These are phyloP conservation scores for Amiota minor DNA, from an alignment of 2,888 invertebrate species.

Conservation along the genomic window DNA sequence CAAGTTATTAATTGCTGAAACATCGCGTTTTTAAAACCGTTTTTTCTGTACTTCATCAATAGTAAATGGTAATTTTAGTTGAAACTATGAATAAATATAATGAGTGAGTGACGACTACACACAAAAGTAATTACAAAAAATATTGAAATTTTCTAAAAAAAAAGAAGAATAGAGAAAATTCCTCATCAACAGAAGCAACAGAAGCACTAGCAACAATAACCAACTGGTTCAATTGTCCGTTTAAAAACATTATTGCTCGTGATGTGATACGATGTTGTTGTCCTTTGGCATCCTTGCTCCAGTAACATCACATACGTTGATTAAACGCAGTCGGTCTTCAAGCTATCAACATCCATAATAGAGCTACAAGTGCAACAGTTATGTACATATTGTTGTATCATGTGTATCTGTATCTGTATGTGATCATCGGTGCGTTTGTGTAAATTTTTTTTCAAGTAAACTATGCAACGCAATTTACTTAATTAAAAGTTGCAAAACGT, in stretches of 20 bases:
- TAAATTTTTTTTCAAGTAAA: slow-evolving; percentile 27
- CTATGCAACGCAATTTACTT: slow-evolving; percentile 47
- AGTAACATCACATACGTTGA: slow-evolving; percentile 1
- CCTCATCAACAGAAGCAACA: slow-evolving; percentile 37
- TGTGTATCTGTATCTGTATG: background rate
- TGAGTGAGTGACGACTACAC: background rate
- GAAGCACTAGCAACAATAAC: slow-evolving; percentile 30
- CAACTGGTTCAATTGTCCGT: slow-evolving; percentile 9
- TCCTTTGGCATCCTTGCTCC: slow-evolving; percentile 1
- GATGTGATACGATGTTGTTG: background rate
- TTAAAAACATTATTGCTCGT: background rate
- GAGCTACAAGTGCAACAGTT: background rate
- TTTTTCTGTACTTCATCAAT: too few relatives aligned
- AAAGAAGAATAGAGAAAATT: slow-evolving; percentile 11
- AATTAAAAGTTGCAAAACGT: slow-evolving; percentile 43
- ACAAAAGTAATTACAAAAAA: background rate
- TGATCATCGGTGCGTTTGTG: background rate
- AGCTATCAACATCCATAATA: background rate
- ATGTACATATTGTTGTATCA: background rate
- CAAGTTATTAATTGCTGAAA: too few relatives aligned
- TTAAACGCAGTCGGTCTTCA: slow-evolving; percentile 4
- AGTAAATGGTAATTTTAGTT: slow-evolving; percentile 34
- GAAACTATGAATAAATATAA: slow-evolving; percentile 47
- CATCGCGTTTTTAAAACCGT: too few relatives aligned
- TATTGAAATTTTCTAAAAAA: slow-evolving; percentile 2